Conservation (phyloP, 2,113 vertebrate species). For the Corythaeola cristata region DNA sequence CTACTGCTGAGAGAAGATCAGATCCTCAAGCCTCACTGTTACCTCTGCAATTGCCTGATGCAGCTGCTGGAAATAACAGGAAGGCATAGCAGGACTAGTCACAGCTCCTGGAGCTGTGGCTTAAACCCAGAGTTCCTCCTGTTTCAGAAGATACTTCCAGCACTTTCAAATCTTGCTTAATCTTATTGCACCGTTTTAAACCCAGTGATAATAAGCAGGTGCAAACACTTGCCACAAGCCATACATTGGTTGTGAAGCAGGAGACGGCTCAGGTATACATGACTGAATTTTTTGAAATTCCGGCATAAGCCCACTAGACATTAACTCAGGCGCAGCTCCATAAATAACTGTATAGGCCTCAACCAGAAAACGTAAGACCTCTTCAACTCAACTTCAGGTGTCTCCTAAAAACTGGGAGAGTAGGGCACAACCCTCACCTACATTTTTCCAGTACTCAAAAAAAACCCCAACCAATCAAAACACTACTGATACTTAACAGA, state of each 20-base stretch:
- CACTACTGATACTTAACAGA: neutral
- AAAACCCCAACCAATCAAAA: neutral
- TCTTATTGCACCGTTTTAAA: neutral
- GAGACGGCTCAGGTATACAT: neutral
- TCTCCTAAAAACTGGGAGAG: neutral
- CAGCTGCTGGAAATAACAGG: neutral
- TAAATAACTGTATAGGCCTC: neutral
- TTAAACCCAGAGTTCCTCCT: neutral
- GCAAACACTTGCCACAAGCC: neutral
- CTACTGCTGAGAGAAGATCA: neutral
- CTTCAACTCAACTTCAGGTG: neutral
- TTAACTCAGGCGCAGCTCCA: neutral
- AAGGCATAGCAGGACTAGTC: neutral
- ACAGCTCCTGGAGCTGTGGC: neutral
- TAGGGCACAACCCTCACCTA: neutral
- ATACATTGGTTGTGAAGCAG: neutral
- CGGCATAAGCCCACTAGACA: neutral
- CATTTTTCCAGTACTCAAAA: neutral
- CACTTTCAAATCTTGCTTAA: neutral
- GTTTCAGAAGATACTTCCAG: neutral
- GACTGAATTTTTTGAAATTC: neutral
- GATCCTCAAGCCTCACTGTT: neutral
- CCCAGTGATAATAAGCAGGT: neutral
- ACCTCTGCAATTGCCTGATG: neutral
- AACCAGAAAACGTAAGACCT: neutral